Base-by-base conservation (phyloP, 1,140 invertebrate genomes). In the Drosophila chauvacae region DNA sequence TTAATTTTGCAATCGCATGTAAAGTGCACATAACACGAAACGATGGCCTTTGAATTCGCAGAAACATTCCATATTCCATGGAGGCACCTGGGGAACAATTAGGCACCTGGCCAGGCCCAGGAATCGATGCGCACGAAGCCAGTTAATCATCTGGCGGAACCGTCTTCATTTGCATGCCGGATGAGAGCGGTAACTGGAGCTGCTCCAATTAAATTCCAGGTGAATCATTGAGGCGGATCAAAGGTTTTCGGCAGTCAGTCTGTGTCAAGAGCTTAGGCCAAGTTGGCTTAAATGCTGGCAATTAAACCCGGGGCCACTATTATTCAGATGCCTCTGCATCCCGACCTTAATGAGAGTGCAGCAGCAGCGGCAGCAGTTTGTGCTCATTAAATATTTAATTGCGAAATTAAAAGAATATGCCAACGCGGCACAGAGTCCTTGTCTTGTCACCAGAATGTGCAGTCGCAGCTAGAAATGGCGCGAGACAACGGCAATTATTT, bases 301-400 rank as follows among this genome's bases (percentile, higher is more conserved):
- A 48, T 68, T 71, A 71, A 42, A 28, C 30, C 30, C 28, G 26
- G 16, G 30, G 39, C 53, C 61, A 61, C 80, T 77, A 80, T 81
- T 83, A 80, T 80, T 83, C 80, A 84, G 56, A 80, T 75, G 53
- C n/a, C 75, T 30, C 9, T n/a, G 23, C 33, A 35, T 20, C 16
- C 3, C 53, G 13, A 20, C 20, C 45, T 7, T 75, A 82, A 82
- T 77, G 82, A 82, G 69, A 66, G 68, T 75, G 65, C 56, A 63
- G 66, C 68, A 81, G 47, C 23, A 81, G 64, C 44, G 23, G 44
- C 45, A 14, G 26, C 66, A 57, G 20, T 57, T 41, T 57, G 55
- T 57, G 55, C 83, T 88, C 83, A 88, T 87, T 87, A 87, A 87
- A 87, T 87, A 87, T 87, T 87, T 88, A 87, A 87, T 87, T 80